A percentile compares a stretch with the other conserved stretches of the same genome.
These are phyloP conservation scores for Choloepus hoffmanni DNA, from an alignment of 2,113 vertebrate species.

Conservation along the genomic window DNA sequence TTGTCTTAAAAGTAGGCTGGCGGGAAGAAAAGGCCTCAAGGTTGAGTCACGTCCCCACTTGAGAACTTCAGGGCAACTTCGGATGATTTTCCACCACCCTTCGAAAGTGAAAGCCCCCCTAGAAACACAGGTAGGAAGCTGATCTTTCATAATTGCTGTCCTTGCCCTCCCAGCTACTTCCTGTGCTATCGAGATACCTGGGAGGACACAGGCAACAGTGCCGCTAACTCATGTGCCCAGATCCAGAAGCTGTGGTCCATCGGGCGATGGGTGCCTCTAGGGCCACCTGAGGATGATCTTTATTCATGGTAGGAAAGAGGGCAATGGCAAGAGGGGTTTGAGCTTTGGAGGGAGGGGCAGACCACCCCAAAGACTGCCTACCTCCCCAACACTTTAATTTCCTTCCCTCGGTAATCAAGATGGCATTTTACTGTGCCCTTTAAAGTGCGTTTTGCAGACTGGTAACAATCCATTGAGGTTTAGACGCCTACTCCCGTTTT, in stretches of 20 bases:
- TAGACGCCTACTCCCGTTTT: background rate
- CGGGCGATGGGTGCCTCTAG: conserved; percentile 89
- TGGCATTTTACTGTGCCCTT: conserved; percentile 23
- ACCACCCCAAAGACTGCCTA: background rate
- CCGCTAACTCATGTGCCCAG: conserved; percentile 66
- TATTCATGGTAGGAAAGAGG: conserved; percentile 87
- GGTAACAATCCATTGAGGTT: background rate
- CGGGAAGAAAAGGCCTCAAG: background rate
- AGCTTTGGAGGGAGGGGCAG: background rate
- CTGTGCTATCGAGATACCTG: conserved; percentile 87
- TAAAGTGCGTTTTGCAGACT: conserved; percentile 47
- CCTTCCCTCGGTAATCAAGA: background rate
- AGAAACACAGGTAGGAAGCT: background rate
- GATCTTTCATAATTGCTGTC: background rate
- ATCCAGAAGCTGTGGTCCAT: conserved; percentile 90
- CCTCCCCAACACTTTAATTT: background rate
- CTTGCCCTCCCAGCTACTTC: conserved; percentile 86
- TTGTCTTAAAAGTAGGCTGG: conserved; percentile 18
- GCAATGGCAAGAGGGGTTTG: background rate
- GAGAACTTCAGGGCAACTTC: conserved; percentile 31
- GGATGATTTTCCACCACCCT: background rate
- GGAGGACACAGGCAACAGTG: conserved; percentile 55
- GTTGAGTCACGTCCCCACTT: background rate
- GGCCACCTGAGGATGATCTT: conserved; percentile 86
- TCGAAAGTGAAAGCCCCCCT: background rate